Conservation (phyloP, 2,888 invertebrate genomes). For the Clostera curtula region DNA sequence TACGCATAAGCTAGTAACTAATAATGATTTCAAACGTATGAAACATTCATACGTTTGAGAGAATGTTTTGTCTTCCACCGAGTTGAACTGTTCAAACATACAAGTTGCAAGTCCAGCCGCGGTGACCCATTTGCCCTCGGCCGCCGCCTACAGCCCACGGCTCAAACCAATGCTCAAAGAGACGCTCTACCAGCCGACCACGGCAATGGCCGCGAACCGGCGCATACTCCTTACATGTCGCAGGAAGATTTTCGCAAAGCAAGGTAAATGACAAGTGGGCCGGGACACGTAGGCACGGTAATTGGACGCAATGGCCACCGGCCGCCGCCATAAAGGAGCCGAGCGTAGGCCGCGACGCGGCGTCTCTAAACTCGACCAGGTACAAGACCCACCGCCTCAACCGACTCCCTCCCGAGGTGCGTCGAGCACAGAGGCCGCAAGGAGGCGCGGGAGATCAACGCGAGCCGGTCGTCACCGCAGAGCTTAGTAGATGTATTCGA, state of each 20-base stretch:
- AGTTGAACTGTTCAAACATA: too few relatives aligned
- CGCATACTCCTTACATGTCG: slow-evolving; percentile 37
- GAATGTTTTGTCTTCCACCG: too few relatives aligned
- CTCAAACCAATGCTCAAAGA: too few relatives aligned
- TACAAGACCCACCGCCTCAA: slow-evolving; percentile 31
- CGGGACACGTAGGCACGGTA: slow-evolving; percentile 67
- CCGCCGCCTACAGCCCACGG: not conserved
- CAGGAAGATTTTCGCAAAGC: slow-evolving; percentile 59
- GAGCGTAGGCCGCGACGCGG: slow-evolving; percentile 62
- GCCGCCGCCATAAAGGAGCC: slow-evolving; percentile 57
- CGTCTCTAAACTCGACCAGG: slow-evolving; percentile 47
- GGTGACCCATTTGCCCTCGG: not conserved
- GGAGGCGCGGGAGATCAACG: slow-evolving; percentile 29
- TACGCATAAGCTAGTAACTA: too few relatives aligned
- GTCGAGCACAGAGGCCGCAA: slow-evolving; percentile 8
- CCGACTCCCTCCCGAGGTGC: slow-evolving; percentile 6
- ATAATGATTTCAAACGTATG: too few relatives aligned
- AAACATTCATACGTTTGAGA: too few relatives aligned
- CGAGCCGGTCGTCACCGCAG: slow-evolving; percentile 26
- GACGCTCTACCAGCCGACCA: too few relatives aligned
- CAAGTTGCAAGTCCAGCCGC: too few relatives aligned
- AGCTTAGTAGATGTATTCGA: slow-evolving; percentile 39
- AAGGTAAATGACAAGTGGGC: slow-evolving; percentile 65
- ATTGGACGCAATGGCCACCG: slow-evolving; percentile 67
- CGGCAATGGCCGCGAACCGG: slow-evolving; percentile 5